Conservation (phyloP, 2,113 vertebrate species). For the Salminus brasiliensis region DNA sequence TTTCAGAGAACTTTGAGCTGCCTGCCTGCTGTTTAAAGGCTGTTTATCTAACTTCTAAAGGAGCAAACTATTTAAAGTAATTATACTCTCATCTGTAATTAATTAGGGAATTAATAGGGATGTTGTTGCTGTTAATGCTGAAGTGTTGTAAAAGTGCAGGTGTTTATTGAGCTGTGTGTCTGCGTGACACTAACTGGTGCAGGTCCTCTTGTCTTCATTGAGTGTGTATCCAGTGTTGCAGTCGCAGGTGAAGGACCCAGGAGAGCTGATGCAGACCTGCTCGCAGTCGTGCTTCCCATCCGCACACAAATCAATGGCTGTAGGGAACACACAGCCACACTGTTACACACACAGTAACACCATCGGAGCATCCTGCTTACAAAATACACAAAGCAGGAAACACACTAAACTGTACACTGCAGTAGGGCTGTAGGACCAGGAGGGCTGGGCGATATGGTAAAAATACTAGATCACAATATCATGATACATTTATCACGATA, state of each 20-base stretch:
- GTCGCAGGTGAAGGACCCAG: slow-evolving; percentile 78
- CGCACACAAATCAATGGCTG: slow-evolving; percentile 81
- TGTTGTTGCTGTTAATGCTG: too few species aligned
- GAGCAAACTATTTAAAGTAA: not conserved
- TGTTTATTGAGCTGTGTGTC: too few species aligned
- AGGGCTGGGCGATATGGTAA: too few species aligned
- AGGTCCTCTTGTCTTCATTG: slow-evolving; percentile 81
- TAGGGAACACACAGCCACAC: slow-evolving; percentile 25
- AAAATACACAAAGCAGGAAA: too few species aligned
- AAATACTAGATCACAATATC: too few species aligned
- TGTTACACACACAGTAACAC: not conserved
- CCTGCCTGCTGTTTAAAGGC: too few species aligned
- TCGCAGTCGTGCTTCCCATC: slow-evolving; percentile 85
- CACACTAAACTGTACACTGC: too few species aligned
- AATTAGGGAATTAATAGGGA: not conserved
- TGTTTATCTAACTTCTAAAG: too few species aligned
- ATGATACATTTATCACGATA: too few species aligned
- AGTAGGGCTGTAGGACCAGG: too few species aligned
- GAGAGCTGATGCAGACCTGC: slow-evolving; percentile 81
- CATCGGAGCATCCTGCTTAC: not conserved
- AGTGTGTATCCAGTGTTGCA: slow-evolving; percentile 82
- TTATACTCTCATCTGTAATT: not conserved
- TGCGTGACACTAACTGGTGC: slow-evolving; percentile 70
- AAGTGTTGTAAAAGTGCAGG: too few species aligned
- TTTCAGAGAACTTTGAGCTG: too few species aligned